These are phyloP conservation scores for Scalopus aquaticus DNA, from an alignment of 2,113 vertebrate genomes.

Conservation along the genomic window DNA sequence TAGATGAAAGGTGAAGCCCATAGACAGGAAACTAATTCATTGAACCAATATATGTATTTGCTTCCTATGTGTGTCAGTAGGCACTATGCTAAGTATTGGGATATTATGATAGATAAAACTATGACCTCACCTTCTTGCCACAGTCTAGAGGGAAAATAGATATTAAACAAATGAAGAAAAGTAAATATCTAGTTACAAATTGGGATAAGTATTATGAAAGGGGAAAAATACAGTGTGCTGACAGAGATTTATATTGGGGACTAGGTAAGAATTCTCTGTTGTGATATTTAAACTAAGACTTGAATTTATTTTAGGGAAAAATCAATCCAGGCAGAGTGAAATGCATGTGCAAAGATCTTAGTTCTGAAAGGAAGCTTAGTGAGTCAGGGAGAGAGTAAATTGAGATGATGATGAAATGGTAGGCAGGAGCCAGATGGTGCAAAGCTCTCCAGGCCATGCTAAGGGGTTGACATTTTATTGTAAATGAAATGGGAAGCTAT, in stretches of 20 bases:
- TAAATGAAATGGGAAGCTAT: conserved; percentile 70
- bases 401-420: conserved; percentile 31
- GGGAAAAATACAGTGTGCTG: background rate
- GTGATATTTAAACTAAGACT: background rate
- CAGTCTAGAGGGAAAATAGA: background rate
- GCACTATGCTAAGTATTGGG: background rate
- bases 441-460: conserved; percentile 58
- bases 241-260: background rate
- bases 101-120: background rate
- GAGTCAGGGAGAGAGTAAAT: conserved; percentile 44
- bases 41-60: background rate
- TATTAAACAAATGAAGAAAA: background rate
- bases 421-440: conserved; percentile 61
- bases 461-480: conserved; percentile 54
- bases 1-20: background rate
- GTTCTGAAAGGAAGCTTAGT: background rate
- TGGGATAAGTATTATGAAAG: background rate
- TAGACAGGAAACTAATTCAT: background rate
- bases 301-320: background rate
- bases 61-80: background rate
- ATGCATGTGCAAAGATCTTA: background rate
- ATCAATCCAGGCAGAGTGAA: background rate
- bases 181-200: background rate
- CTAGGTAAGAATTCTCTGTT: background rate
- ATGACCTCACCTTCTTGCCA: background rate